Percentiles rank a stretch among this genome's conserved stretches.
phyloP scores from a whole-genome alignment of 2,797 vertebrate species.

The Moxostoma hubbsi region DNA sequence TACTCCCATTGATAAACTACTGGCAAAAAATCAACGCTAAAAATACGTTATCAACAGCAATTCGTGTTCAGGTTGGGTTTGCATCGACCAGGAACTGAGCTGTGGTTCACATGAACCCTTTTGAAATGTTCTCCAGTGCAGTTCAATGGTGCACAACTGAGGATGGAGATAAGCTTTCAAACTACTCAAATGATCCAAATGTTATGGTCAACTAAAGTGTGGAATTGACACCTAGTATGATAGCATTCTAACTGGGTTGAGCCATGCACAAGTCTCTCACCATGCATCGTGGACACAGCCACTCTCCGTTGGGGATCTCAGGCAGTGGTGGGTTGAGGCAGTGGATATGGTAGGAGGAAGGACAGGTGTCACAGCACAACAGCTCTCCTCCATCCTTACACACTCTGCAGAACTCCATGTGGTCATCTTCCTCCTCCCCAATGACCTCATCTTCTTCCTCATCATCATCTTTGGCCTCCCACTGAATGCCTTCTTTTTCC shows the following conservation, averaged over 20 bases:
- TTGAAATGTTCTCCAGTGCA: neutral
- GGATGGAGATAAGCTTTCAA: neutral
- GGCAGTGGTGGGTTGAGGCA: constrained; percentile 97
- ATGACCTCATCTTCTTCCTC: constrained; percentile 90
- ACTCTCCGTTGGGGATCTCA: constrained; percentile 98
- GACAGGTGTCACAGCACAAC: constrained; percentile 96
- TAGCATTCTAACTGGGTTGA: neutral
- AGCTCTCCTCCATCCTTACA: constrained; percentile 98
- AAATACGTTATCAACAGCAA: constrained; percentile 2
- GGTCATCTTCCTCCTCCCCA: constrained; percentile 95
- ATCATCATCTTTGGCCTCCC: constrained; percentile 97
- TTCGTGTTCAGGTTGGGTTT: neutral
- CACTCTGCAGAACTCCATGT: constrained; percentile 98
- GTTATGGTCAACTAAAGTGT: neutral
- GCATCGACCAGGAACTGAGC: neutral
- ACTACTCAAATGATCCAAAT: neutral
- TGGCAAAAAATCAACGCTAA: neutral
- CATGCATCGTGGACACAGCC: constrained; percentile 98
- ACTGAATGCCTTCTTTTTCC: constrained; percentile 99
- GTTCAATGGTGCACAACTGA: neutral
- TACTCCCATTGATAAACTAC: neutral
- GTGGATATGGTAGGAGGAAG: constrained; percentile 98
- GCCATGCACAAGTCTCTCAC: constrained; percentile 76
- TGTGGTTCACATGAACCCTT: neutral
- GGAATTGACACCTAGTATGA: neutral